phyloP scores from a whole-genome alignment of 2,888 invertebrate genomes.

The Hydropsyche betteni region DNA sequence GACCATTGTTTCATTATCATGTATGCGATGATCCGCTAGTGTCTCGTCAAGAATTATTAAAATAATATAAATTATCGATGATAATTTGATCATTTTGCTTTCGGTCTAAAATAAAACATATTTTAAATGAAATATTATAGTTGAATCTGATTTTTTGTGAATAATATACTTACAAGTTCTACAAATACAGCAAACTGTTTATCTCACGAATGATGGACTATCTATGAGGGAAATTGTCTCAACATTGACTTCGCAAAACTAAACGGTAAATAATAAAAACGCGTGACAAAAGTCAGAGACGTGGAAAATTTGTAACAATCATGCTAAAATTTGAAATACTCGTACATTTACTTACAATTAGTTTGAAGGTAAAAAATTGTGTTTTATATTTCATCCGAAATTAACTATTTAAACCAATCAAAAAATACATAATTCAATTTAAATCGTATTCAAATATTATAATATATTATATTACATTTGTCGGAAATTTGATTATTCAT shows the following conservation, averaged over 20 bases:
- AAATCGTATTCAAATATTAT: not conserved
- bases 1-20: constrained; percentile 13
- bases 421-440: not conserved
- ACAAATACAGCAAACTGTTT: not conserved
- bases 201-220: not conserved
- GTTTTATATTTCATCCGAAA: not conserved
- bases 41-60: not conserved
- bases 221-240: not conserved
- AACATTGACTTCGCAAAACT: not conserved
- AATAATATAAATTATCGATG: not conserved
- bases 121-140: not conserved
- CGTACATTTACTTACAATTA: too few relatives aligned
- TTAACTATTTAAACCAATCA: not conserved
- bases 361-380: not conserved
- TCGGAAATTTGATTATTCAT: too few relatives aligned
- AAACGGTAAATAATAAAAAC: not conserved
- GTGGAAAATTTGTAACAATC: not conserved
- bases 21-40: not conserved
- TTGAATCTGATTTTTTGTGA: not conserved
- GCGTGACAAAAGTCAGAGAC: constrained; percentile 8
- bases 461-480: too few relatives aligned
- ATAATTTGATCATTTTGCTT: not conserved
- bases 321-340: too few relatives aligned
- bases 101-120: not conserved
- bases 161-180: not conserved